A percentile compares a stretch with the other conserved stretches of the same genome.
Evolutionary conservation across 2,888 invertebrate species (phyloP).

Genomic region (Hydropsyche betteni): DNA sequence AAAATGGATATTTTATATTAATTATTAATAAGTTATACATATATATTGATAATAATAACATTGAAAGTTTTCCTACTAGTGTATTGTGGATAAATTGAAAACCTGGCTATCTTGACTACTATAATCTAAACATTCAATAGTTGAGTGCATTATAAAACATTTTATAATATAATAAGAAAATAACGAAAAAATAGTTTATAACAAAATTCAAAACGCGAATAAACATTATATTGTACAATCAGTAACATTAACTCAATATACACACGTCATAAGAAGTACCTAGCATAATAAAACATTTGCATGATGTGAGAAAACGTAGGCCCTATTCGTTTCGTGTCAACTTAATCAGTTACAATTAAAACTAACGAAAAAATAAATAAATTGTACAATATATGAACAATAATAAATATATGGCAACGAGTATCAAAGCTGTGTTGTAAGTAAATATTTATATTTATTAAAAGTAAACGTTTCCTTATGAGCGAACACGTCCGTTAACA

Average conservation of each 20-base stretch:
- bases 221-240: not conserved
- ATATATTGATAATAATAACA: constrained; percentile 34
- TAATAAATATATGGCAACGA: constrained; percentile 50
- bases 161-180: not conserved
- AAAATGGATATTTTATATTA: constrained; percentile 22
- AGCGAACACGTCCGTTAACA: constrained; percentile 34
- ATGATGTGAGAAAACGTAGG: not conserved
- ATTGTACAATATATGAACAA: constrained; percentile 32
- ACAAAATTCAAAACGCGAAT: not conserved
- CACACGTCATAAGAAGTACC: not conserved
- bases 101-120: constrained; percentile 68
- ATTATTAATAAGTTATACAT: constrained; percentile 12
- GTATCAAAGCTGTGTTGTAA: constrained; percentile 36
- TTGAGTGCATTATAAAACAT: constrained; percentile 9
- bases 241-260: not conserved
- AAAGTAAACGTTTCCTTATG: constrained; percentile 33
- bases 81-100: constrained; percentile 65
- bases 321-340: constrained; percentile 2
- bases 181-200: not conserved
- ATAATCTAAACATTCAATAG: constrained; percentile 30
- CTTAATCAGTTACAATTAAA: constrained; percentile 1
- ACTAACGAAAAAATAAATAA: constrained; percentile 45
- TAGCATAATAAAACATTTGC: not conserved
- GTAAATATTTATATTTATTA: constrained; percentile 20
- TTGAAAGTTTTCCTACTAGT: constrained; percentile 45